Evolutionary conservation across 2,888 invertebrate species (phyloP).

Genomic region (Thymelicus lineola): DNA sequence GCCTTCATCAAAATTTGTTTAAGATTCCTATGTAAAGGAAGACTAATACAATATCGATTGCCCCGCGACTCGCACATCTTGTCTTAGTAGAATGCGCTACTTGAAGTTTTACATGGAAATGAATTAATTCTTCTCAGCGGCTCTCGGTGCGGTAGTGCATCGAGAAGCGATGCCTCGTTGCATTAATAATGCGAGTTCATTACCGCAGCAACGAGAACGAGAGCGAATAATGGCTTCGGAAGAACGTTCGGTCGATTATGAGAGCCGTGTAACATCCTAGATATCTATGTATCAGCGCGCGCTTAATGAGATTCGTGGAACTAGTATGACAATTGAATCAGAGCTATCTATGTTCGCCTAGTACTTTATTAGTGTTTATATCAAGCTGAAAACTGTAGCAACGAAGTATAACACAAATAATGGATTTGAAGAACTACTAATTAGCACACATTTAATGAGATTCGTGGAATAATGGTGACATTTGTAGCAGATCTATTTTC

Average conservation of each 20-base stretch:
- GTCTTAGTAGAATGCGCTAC: constrained; percentile 62
- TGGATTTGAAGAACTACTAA: too few relatives aligned
- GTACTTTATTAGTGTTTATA: background rate
- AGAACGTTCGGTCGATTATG: constrained; percentile 82
- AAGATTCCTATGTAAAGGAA: too few relatives aligned
- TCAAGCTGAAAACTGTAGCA: too few relatives aligned
- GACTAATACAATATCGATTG: constrained; percentile 15
- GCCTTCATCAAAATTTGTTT: too few relatives aligned
- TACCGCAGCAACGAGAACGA: constrained; percentile 71
- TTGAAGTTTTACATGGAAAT: constrained; percentile 83
- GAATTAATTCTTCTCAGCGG: constrained; percentile 82
- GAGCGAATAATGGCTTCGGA: constrained; percentile 75
- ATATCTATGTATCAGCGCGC: constrained; percentile 1
- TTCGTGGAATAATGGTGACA: too few relatives aligned
- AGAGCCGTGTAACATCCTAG: constrained; percentile 66
- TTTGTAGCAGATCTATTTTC: too few relatives aligned
- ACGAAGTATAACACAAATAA: too few relatives aligned
- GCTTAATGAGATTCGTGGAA: constrained; percentile 12
- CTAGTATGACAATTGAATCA: constrained; percentile 11
- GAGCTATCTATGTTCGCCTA: background rate
- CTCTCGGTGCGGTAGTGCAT: constrained; percentile 63
- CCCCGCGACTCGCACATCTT: constrained; percentile 58
- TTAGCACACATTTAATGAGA: too few relatives aligned
- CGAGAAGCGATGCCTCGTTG: constrained; percentile 78
- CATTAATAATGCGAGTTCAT: constrained; percentile 84